Percentiles rank a stretch among this genome's conserved stretches.
phyloP scores from a whole-genome alignment of 2,888 invertebrate genomes.

The Pollenia amentaria region DNA sequence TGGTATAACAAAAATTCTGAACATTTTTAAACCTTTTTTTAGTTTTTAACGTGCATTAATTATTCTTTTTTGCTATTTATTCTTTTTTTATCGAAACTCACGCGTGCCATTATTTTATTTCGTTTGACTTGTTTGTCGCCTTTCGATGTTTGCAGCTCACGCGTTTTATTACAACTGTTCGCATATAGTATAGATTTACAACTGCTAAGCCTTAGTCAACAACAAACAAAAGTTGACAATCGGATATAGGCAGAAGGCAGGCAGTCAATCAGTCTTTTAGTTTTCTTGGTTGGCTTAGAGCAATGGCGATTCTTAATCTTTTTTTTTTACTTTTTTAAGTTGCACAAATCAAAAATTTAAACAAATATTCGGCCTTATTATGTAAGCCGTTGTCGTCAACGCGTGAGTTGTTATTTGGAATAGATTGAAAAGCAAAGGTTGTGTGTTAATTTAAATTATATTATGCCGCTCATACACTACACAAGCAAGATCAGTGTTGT shows the following conservation, averaged over 20 bases:
- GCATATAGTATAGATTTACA: slow-evolving; percentile 63
- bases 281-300: slow-evolving; percentile 48
- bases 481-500: no score
- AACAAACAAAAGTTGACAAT: slow-evolving; percentile 55
- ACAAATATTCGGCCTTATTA: no score
- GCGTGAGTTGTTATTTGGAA: no score
- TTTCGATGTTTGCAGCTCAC: slow-evolving; percentile 68
- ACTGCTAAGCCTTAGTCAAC: slow-evolving; percentile 60
- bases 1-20: slow-evolving; percentile 22
- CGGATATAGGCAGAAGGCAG: slow-evolving; percentile 50
- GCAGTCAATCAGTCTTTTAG: slow-evolving; percentile 35
- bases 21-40: slow-evolving; percentile 32
- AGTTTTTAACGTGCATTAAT: slow-evolving; percentile 33
- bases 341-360: no score
- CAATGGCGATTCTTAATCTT: slow-evolving; percentile 39
- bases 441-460: no score
- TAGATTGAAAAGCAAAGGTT: no score
- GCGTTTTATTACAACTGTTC: slow-evolving; percentile 71
- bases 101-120: slow-evolving; percentile 62
- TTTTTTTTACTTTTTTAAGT: no score
- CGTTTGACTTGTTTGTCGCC: slow-evolving; percentile 28
- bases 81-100: slow-evolving; percentile 47
- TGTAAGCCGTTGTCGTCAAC: no score
- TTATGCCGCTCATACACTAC: no score
- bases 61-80: slow-evolving; percentile 41